Evolutionary conservation across 2,113 vertebrate species (phyloP), one percentile per base, ranked within the genome.

Genomic region (Solea senegalensis): DNA sequence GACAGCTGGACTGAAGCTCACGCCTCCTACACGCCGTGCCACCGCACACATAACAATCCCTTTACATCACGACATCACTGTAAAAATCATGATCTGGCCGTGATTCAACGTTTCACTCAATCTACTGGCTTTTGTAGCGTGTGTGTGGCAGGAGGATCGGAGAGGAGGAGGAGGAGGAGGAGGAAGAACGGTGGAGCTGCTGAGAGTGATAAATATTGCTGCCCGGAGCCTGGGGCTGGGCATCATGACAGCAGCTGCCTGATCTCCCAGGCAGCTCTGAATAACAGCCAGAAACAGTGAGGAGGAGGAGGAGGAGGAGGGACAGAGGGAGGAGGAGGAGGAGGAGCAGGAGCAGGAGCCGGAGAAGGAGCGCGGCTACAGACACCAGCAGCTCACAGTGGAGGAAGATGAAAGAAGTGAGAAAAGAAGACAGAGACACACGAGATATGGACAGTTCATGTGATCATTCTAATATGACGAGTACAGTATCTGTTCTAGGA

Each of bases 131-230:
- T 44, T 63, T 44, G 16, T 16, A 78, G 67, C 64, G 46, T 65
- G 68, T 70, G 71, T 76, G 52, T 75, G 58, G 70, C 40, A 13
- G 0, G 52, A 67, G 57, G 13, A 54, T 27, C 50, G 73, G 51
- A 59, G 68, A 55, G 9, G 27, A 63, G 34, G 44, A 46, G 44
- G 7, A 12, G 13, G 44, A 11, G 5, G 13, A 12, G 43, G 43
- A 44, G 43, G 43, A 10, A 44, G 13, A 46, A 46, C 34, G 60
- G 16, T 51, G 53, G 51, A 50, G 21, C 53, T 62, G 56, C 54
- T 50, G 21, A 12, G 49, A 71, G 63, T 61, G 71, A 86, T 81
- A 66, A 69, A 81, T 78, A 69, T 73, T 69, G 64, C 67, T 50
- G 67, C 50, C 64, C 56, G 69, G 43, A 76, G 56, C 40, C 60